phyloP scores from a whole-genome alignment of 2,797 vertebrate genomes.

The Galagoides demidoff region DNA sequence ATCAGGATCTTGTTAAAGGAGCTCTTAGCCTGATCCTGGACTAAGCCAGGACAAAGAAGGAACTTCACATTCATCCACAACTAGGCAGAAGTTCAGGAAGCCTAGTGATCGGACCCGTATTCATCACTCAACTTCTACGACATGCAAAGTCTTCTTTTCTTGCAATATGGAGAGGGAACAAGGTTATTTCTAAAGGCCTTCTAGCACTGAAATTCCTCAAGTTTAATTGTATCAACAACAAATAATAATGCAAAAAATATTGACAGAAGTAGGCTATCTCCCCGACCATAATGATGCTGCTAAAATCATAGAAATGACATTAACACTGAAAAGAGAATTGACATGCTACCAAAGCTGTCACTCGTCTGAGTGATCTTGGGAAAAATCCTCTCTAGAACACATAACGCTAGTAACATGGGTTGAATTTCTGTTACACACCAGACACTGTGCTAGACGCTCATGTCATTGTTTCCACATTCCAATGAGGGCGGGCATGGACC shows the following conservation, averaged over 20 bases:
- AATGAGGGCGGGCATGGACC: neutral
- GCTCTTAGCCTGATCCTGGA: neutral
- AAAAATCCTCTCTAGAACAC: neutral
- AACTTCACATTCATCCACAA: neutral
- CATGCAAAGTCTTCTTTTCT: neutral
- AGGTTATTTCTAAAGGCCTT: neutral
- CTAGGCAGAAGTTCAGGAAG: neutral
- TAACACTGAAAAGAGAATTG: neutral
- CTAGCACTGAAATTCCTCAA: neutral
- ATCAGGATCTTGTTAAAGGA: neutral
- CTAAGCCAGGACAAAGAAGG: neutral
- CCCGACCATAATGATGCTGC: neutral
- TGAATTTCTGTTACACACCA: neutral
- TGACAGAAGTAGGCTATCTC: neutral
- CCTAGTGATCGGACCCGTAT: neutral
- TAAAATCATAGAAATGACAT: neutral
- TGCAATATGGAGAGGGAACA: neutral
- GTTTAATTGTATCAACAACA: neutral
- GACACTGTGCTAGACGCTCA: neutral
- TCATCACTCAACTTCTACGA: neutral
- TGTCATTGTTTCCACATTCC: neutral
- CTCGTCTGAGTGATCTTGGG: neutral
- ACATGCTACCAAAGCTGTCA: neutral
- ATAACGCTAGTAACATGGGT: neutral
- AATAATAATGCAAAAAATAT: constrained; percentile 8